These are phyloP conservation scores for Mastomys coucha DNA, from an alignment of 2,113 vertebrate genomes.

Conservation along the genomic window DNA sequence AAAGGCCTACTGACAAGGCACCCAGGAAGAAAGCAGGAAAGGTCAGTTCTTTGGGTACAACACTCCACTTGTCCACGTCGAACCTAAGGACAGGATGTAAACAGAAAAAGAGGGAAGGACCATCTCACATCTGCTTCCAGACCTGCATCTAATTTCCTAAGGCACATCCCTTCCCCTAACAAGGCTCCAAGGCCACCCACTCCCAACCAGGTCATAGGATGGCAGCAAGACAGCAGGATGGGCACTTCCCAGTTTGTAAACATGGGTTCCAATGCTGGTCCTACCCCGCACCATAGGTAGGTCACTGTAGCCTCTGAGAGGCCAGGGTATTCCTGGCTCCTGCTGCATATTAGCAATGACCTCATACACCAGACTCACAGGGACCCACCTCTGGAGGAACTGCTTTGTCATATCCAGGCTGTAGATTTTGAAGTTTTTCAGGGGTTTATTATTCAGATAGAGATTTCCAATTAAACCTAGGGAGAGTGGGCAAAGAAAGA, in stretches of 20 bases:
- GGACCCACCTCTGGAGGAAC: constrained; percentile 87
- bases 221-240: no score
- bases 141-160: not conserved
- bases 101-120: not conserved
- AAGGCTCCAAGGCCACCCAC: no score
- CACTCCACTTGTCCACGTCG: constrained; percentile 87
- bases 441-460: constrained; percentile 86
- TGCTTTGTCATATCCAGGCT: constrained; percentile 88
- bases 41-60: constrained; percentile 84
- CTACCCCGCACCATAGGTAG: no score
- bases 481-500: constrained; percentile 61
- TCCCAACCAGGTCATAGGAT: not conserved
- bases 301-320: not conserved
- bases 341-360: not conserved
- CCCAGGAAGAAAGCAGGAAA: constrained; percentile 94
- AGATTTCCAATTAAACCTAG: constrained; percentile 89
- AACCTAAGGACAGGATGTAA: constrained; percentile 84
- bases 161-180: not conserved
- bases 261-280: fast-evolving
- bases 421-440: constrained; percentile 91
- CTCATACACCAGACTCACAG: fast-evolving
- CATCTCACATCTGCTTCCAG: no score
- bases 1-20: constrained; percentile 87
- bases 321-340: not conserved
- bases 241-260: not conserved